Percentiles rank a stretch among this genome's conserved stretches.
phyloP scores from a whole-genome alignment of 2,888 invertebrate genomes.

The Beris chalybata region DNA sequence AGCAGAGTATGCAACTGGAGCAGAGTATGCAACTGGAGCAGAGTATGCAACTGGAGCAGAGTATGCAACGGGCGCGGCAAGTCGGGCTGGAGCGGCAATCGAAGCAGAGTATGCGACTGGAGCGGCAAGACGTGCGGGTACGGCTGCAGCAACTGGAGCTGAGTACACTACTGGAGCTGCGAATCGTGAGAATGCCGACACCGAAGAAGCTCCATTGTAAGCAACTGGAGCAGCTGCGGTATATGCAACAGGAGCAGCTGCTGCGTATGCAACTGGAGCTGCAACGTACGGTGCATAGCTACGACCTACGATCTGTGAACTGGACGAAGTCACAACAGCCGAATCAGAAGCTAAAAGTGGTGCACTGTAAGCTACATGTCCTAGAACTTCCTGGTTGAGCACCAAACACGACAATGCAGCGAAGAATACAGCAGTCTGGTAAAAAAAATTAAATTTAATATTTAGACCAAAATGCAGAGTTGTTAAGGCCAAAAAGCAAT shows the following conservation, averaged over 20 bases:
- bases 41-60: constrained; percentile 25
- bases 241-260: constrained; percentile 46
- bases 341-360: constrained; percentile 44
- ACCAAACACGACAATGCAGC: background rate
- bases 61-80: background rate
- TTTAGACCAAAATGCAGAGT: background rate
- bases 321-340: constrained; percentile 59
- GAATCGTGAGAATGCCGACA: constrained; percentile 9
- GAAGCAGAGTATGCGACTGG: background rate
- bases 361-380: constrained; percentile 41
- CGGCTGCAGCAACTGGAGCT: constrained; percentile 19
- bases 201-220: constrained; percentile 9
- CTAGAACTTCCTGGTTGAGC: background rate
- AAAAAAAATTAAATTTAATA: constrained; percentile 5
- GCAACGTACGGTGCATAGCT: constrained; percentile 63
- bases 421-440: constrained; percentile 20
- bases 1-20: background rate
- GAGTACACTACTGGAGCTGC: background rate
- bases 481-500: background rate
- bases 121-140: constrained; percentile 1
- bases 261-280: constrained; percentile 48
- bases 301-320: constrained; percentile 63
- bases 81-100: background rate
- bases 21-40: background rate
- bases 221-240: constrained; percentile 35